Percentiles rank a stretch among this genome's conserved stretches.
phyloP scores from a whole-genome alignment of 2,113 vertebrate genomes.

The Hydrochoerus hydrochaeris region DNA sequence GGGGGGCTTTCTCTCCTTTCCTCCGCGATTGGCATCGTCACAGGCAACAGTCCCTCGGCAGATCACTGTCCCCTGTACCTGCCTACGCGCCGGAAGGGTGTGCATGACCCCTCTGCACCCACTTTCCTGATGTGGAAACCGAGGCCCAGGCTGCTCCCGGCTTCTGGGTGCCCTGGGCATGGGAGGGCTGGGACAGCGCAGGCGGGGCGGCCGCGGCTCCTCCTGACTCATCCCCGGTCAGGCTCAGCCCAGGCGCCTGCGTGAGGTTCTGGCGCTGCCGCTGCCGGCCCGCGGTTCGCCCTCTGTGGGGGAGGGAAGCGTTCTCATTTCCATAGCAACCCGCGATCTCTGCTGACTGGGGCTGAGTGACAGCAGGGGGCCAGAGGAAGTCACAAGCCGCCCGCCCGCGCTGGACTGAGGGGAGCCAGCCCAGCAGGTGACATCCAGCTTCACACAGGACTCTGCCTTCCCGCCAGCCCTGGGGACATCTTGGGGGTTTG shows the following conservation, averaged over 20 bases:
- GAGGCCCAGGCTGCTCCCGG: neutral
- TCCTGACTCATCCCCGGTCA: conserved; percentile 32
- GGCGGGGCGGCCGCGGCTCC: neutral
- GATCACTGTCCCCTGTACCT: too few species aligned
- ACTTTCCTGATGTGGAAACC: neutral
- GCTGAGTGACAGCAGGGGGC: conserved; percentile 66
- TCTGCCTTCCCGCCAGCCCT: neutral
- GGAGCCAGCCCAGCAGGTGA: neutral
- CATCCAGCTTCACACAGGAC: neutral
- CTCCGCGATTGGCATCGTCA: neutral
- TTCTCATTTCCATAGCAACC: conserved; percentile 62
- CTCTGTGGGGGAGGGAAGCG: neutral
- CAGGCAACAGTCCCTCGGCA: neutral
- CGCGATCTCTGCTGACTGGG: conserved; percentile 13
- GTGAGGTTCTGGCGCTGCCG: neutral
- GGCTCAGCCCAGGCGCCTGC: too few species aligned
- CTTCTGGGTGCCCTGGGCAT: neutral
- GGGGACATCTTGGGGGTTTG: neutral
- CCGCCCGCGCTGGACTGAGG: conserved; percentile 27
- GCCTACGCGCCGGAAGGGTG: fast-evolving
- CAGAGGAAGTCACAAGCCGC: conserved; percentile 52
- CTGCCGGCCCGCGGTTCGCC: neutral
- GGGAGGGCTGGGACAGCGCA: neutral
- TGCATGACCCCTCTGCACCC: neutral
- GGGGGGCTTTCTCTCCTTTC: neutral